Conservation (phyloP, 2,888 invertebrate genomes). For the Mesorhabditis spiculigera region DNA sequence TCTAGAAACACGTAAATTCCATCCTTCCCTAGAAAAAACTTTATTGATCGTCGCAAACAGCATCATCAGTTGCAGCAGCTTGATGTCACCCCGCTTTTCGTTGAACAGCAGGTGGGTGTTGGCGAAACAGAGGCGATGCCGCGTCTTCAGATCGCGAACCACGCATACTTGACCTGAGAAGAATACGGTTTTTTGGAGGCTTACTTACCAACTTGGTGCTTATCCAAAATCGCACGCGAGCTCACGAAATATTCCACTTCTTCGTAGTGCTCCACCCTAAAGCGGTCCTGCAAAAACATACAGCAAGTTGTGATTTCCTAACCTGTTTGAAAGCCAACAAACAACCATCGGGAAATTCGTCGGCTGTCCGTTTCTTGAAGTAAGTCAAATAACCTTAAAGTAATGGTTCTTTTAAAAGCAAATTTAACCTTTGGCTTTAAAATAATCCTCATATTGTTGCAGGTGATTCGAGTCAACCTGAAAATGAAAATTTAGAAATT, state of each 20-base stretch:
- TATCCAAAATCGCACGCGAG: conserved; percentile 19
- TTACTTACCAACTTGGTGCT: conserved; percentile 36
- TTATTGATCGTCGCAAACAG: conserved; percentile 81
- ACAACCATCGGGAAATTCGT: not conserved
- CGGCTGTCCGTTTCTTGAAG: not conserved
- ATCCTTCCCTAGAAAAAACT: conserved; percentile 59
- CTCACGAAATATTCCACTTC: conserved; percentile 72
- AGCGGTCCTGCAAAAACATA: conserved; percentile 54
- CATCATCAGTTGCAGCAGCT: conserved; percentile 80
- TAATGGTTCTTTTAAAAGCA: not conserved
- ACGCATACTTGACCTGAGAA: conserved; percentile 36
- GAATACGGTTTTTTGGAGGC: not conserved
- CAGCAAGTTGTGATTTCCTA: not conserved
- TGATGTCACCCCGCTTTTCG: conserved; percentile 80
- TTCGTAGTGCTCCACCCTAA: conserved; percentile 69
- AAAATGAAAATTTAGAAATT: not conserved
- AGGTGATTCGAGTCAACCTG: not conserved
- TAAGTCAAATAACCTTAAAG: not conserved
- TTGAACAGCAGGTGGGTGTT: conserved; percentile 93
- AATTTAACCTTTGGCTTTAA: not conserved
- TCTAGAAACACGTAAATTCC: conserved; percentile 11
- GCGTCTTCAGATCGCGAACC: conserved; percentile 24
- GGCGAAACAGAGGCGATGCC: conserved; percentile 70
- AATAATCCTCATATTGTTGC: not conserved
- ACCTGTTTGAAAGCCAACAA: not conserved